These are phyloP conservation scores for Bombylius discolor DNA, from an alignment of 2,888 invertebrate species.

Conservation along the genomic window DNA sequence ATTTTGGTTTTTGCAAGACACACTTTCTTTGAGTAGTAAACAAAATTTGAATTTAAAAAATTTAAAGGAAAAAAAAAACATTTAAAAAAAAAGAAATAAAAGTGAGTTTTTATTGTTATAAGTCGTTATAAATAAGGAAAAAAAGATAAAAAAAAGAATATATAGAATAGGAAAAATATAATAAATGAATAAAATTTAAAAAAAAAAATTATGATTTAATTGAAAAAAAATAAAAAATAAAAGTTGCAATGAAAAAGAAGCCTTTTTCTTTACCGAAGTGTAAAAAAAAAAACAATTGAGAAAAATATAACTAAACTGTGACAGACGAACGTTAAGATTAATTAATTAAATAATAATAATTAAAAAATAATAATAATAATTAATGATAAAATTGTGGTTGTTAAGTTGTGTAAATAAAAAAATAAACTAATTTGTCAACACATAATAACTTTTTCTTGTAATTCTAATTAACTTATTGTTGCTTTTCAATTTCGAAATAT, in stretches of 20 bases:
- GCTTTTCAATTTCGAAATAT: too few relatives aligned
- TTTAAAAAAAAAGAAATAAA: not conserved
- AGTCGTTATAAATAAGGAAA: slow-evolving; percentile 4
- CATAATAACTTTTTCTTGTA: not conserved
- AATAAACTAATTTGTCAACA: slow-evolving; percentile 6
- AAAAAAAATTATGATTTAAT: not conserved
- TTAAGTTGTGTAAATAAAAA: slow-evolving; percentile 9
- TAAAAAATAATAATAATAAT: not conserved
- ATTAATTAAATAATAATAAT: not conserved
- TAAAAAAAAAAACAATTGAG: not conserved
- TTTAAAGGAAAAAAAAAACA: not conserved
- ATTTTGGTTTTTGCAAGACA: too few relatives aligned
- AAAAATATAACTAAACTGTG: slow-evolving; percentile 1
- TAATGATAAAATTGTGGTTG: slow-evolving; percentile 7
- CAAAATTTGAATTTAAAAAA: not conserved
- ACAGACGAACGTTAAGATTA: slow-evolving; percentile 6
- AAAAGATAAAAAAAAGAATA: not conserved
- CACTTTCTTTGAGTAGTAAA: slow-evolving; percentile 7
- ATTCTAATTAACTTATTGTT: not conserved
- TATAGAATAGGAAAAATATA: too few relatives aligned
- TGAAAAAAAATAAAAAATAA: slow-evolving; percentile 2
- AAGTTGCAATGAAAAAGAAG: slow-evolving; percentile 3
- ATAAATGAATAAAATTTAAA: not conserved
- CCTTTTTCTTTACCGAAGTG: slow-evolving; percentile 6
- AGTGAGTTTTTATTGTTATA: slow-evolving; percentile 5